These are phyloP conservation scores for Stenopsyche tienmushanensis DNA, from an alignment of 1,140 invertebrate genomes.

Conservation along the genomic window DNA sequence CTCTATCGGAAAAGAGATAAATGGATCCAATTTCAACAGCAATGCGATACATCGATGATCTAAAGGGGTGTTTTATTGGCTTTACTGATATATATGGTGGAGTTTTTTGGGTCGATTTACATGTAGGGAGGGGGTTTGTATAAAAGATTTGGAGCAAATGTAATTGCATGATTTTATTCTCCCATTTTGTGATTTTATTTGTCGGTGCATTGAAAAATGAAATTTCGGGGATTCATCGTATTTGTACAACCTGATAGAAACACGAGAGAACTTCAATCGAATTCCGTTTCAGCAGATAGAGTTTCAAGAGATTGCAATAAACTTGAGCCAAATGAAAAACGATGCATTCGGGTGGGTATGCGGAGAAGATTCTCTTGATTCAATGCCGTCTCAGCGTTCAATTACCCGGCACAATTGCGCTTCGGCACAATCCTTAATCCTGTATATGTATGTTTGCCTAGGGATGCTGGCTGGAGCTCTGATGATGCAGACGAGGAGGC, in stretches of 20 bases:
- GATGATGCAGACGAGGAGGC: not conserved
- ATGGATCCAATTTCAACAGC: no score
- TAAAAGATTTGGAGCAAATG: no score
- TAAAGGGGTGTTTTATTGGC: no score
- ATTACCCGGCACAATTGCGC: slow-evolving; percentile 16
- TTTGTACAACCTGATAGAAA: no score
- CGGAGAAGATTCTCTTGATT: not conserved
- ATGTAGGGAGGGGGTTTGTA: no score
- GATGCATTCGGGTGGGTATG: not conserved
- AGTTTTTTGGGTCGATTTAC: no score
- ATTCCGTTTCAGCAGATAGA: not conserved
- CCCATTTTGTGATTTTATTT: not conserved
- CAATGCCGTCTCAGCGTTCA: slow-evolving; percentile 9
- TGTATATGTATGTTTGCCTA: not conserved
- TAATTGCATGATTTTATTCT: no score
- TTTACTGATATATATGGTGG: no score
- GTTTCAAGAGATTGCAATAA: not conserved
- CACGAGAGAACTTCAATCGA: not conserved
- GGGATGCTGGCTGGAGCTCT: not conserved
- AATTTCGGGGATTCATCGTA: not conserved
- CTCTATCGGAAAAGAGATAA: no score
- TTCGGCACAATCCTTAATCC: not conserved
- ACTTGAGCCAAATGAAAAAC: slow-evolving; percentile 14
- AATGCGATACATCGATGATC: no score
- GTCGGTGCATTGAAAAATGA: not conserved